Evolutionary conservation across 1,140 invertebrate species (phyloP), one percentile per base, ranked within the genome.

Genomic region (Campoletis sonorensis): DNA sequence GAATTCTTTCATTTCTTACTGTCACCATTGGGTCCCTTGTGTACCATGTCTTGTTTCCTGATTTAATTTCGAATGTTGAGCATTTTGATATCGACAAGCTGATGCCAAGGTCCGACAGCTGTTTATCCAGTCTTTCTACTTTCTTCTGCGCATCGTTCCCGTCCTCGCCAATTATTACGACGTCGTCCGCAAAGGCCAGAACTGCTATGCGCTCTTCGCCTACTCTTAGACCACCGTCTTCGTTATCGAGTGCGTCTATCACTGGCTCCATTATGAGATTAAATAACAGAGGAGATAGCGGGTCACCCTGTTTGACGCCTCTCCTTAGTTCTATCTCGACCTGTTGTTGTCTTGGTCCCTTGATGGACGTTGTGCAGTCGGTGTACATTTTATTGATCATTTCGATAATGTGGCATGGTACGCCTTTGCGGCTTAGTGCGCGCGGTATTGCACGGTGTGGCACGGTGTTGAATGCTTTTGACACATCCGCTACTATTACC

Each of bases 121-220:
- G 80, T 18, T 10, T 4, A 0, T 45, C 40, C 1, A 71, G 37
- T 18, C 8, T 49, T 0, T 33, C 16, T 16, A 82, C 10, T 4
- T 79, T 80, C 0, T 45, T 40, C 10, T 16, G 21, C 10, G 80
- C 70, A 26, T 18, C 40, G 0, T 15, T 8, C 0, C 3, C 30
- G 7, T 72, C 80, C 0, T 8, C 2, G 5, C 58, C 79, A 8
- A 91, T 37, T 13, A 92, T 83, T 16, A 89, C 73, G 0, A 93
- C 33, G 79, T 92, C 92, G 58, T 92, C 91, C 1, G 91, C 90
- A 77, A 88, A 92, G 0, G 90, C 91, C 18, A 91, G 64, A 0
- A 83, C 83, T 3, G 85, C 86, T 10, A 87, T 45, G 4, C 21
- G 54, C 30, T 85, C 73, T 10, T 70, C 67, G n/a, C 83, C 87